Evolutionary conservation across 2,113 vertebrate species (phyloP).

Genomic region (Chinchilla lanigera): DNA sequence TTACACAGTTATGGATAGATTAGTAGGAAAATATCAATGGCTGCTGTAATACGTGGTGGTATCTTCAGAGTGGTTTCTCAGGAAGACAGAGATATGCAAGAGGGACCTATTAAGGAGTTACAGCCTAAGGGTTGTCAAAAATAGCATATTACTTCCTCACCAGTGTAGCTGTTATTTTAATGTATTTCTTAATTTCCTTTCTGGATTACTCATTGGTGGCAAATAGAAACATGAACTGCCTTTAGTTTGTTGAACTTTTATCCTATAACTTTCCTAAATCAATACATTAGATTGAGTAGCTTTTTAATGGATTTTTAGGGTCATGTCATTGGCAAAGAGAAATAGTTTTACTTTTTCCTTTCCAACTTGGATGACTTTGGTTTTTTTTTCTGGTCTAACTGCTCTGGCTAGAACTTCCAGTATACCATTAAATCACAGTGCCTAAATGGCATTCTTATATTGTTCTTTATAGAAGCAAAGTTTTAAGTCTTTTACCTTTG

Average conservation of each 20-base stretch:
- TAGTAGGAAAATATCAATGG: too few species aligned
- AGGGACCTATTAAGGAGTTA: too few species aligned
- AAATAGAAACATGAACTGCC: background rate
- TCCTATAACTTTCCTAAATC: background rate
- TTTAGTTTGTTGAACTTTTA: background rate
- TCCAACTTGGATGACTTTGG: background rate
- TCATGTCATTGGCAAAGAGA: background rate
- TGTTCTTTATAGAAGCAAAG: background rate
- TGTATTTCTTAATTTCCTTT: constrained; percentile 21
- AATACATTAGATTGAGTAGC: background rate
- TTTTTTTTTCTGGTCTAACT: background rate
- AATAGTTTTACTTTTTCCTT: constrained; percentile 29
- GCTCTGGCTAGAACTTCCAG: background rate
- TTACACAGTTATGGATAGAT: too few species aligned
- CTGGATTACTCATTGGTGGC: background rate
- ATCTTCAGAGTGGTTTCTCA: too few species aligned
- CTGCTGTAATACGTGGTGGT: too few species aligned
- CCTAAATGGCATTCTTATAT: background rate
- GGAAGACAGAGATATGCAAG: too few species aligned
- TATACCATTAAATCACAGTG: background rate
- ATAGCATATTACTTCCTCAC: too few species aligned
- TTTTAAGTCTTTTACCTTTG: background rate
- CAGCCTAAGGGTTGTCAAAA: too few species aligned
- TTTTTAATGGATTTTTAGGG: background rate
- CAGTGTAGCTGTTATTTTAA: background rate